Percentiles rank a stretch among this genome's conserved stretches.
Conservation (phyloP, 2,797 vertebrate species). For the Otolemur crassicaudatus region DNA sequence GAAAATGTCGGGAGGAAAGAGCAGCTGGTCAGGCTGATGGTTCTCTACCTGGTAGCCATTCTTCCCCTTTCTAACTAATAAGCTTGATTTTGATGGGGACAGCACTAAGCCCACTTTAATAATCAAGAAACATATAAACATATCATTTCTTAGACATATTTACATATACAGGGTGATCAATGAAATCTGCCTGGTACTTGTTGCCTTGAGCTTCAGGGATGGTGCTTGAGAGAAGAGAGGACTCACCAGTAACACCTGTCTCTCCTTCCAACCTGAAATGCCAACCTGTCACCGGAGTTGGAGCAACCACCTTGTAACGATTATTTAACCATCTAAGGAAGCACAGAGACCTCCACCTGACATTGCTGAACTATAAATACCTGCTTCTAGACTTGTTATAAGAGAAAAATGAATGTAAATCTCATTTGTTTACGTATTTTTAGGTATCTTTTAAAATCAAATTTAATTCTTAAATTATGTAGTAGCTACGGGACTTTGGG, state of each 20-base stretch:
- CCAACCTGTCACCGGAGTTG: not conserved
- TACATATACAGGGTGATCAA: not conserved
- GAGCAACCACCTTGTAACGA: not conserved
- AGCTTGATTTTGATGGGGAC: not conserved
- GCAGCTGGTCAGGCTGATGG: fast-evolving
- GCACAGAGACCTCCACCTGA: not conserved
- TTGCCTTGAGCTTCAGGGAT: not conserved
- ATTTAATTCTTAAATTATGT: not conserved
- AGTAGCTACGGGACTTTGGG: not conserved
- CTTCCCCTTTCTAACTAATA: not conserved
- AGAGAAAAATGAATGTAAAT: not conserved
- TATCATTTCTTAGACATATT: not conserved
- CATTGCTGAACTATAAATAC: not conserved
- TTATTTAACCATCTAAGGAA: not conserved
- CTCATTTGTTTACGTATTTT: not conserved
- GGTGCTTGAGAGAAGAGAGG: not conserved
- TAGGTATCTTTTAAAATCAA: not conserved
- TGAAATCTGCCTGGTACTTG: not conserved
- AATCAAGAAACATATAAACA: not conserved
- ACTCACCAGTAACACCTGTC: too few relatives aligned
- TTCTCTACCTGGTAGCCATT: not conserved
- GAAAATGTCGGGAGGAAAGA: not conserved
- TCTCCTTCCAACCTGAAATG: not conserved
- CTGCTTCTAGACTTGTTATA: not conserved
- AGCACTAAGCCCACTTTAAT: not conserved